phyloP scores from a whole-genome alignment of 2,113 vertebrate species.

The Rhineura floridana region DNA sequence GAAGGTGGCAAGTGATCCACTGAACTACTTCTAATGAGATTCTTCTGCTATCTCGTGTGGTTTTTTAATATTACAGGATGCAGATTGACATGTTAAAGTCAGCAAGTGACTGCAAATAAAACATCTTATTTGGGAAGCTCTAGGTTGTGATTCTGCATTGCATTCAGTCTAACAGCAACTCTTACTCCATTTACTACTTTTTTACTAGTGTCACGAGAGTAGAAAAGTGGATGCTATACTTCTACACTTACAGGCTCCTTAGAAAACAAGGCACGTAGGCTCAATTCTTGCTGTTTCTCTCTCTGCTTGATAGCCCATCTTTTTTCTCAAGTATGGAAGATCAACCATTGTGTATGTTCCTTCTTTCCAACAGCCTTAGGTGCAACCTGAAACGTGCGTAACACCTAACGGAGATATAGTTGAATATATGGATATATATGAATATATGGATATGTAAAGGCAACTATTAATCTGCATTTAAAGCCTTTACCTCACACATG shows the following conservation, averaged over 20 bases:
- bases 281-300: background rate
- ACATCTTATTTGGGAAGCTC: background rate
- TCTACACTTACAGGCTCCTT: background rate
- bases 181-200: background rate
- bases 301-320: too few relatives aligned
- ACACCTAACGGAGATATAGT: too few relatives aligned
- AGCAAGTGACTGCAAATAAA: slow-evolving; percentile 31
- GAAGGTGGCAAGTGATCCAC: slow-evolving; percentile 73
- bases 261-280: background rate
- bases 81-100: fast-evolving
- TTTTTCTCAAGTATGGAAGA: too few relatives aligned
- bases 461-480: background rate
- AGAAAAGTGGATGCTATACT: background rate
- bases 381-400: too few relatives aligned
- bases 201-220: background rate
- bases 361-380: too few relatives aligned
- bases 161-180: background rate
- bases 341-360: too few relatives aligned
- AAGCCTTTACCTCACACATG: background rate
- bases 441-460: background rate
- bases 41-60: background rate
- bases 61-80: fast-evolving
- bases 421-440: too few relatives aligned
- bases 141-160: fast-evolving
- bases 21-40: slow-evolving; percentile 70